Evolutionary conservation across 2,113 vertebrate species (phyloP), one percentile per base, ranked within the genome.

Genomic region (Cephalopholis sonnerati): DNA sequence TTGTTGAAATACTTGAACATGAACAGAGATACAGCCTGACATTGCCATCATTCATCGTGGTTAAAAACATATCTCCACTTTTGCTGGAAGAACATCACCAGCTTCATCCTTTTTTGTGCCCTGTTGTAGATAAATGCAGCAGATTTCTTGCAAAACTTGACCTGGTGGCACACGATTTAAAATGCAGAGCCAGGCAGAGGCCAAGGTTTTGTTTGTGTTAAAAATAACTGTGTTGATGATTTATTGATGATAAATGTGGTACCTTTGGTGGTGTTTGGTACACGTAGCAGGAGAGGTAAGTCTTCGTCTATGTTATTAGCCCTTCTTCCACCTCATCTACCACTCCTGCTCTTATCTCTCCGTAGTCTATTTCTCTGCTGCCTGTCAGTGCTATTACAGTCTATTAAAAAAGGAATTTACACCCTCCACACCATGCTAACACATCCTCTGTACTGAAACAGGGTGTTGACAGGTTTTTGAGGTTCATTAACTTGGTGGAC

Each of bases 401-500:
- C 46, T 20, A 77, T 83, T 78, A 78, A 76, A 77, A 76, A 39
- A 69, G 62, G 36, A 73, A 79, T 81, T 76, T 65, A 77, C 32
- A 74, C 58, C 67, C 46, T 46, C 25, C n/a, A 27, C 32, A 39
- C 8, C n/a, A 29, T 20, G 8, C 32, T 16, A 48, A 12, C 48
- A 68, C 46, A 58, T 70, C 72, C 22, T 53, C 27, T 32, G 5
- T 12, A 64, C 46, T 29, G 36, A 46, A 81, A 68, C 51, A 64
- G 62, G 36, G 0, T 83, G 73, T 29, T 58, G 72, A 8, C 73
- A 74, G 53, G 65, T 59, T 72, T 76, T 79, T 69, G 7, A 63
- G 57, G 25, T 62, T 50, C 70, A 67, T 81, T 76, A 68, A 79
- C 48, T 77, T 17, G 39, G 8, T 39, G 15, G 46, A 75, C 78